Evolutionary conservation across 2,797 vertebrate species (phyloP), one percentile per base, ranked within the genome.

Genomic region (Acanthurus leucopareius): DNA sequence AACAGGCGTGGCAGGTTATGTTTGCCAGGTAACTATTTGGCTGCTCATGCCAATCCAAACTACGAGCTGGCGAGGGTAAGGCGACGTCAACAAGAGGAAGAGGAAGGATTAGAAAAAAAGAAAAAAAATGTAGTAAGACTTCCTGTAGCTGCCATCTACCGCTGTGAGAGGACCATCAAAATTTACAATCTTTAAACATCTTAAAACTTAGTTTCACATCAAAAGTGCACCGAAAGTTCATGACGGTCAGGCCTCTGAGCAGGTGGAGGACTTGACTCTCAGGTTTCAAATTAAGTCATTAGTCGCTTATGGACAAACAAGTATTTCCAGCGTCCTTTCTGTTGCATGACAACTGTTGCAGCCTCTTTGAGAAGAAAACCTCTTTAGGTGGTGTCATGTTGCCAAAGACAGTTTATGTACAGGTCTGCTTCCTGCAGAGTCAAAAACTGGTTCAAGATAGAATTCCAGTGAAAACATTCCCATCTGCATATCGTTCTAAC

Each of bases 21-120:
- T 89, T 88, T 48, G 77, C 84, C 82, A 69, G 77, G 87, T 74
- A 88, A 90, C 84, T n/a, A 58, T 77, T 64, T 61, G 70, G 77
- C 83, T 66, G 44, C 71, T 19, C 17, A 7, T 58, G 71, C 22
- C 42, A 35, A 84, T 74, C 38, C n/a, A 69, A 7, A 67, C 9
- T 35, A 57, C 71, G 75, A 70, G 32, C 49, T 32, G 35, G 54
- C 69, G 69, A 47, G 11, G 20, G 48, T 7, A 1, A 25, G 25
- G 54, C 5, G 40, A 73, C 14, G 42, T 53, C 66, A 80, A 49
- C 13, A 54, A 28, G 19, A 28, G 17, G 45, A 59, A 42, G 0
- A 40, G 0, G 0, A 58, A 56, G 53, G n/a, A 9, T 19, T 56
- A 42, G 35, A 32, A 2, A 10, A 2, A 9, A 57, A 25, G 20